Conservation (phyloP, 64 coral and sea anemone species). For the Catalaphyllia jardinei region DNA sequence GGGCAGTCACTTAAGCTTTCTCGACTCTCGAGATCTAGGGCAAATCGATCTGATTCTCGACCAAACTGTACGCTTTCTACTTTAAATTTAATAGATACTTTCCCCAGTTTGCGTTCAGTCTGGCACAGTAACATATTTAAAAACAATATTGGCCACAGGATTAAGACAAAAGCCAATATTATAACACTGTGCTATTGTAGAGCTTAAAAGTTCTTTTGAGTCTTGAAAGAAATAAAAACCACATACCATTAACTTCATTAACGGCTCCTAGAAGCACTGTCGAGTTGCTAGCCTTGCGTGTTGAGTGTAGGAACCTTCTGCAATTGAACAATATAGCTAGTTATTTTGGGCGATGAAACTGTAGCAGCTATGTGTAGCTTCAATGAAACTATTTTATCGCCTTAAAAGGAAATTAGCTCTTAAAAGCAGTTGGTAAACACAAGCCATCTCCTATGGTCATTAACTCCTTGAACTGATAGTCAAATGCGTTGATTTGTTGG, state of each 20-base stretch:
- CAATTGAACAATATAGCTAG: not conserved
- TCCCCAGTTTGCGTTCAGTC: not conserved
- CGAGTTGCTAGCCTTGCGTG: not conserved
- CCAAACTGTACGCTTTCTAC: not conserved
- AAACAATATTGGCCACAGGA: not conserved
- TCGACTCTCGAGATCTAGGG: no score
- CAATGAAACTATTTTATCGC: not conserved
- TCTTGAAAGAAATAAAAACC: not conserved
- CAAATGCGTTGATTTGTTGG: not conserved
- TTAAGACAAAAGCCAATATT: constrained; percentile 1
- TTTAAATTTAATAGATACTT: not conserved
- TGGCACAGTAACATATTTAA: not conserved
- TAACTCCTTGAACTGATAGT: not conserved
- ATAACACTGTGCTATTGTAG: not conserved
- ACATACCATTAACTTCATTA: not conserved
- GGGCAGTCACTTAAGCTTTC: no score
- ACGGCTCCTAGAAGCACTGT: not conserved
- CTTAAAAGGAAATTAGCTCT: not conserved
- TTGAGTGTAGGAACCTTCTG: not conserved
- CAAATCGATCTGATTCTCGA: no score
- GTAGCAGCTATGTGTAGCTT: not conserved
- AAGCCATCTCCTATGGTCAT: not conserved
- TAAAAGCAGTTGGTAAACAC: not conserved
- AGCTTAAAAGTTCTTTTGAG: not conserved
- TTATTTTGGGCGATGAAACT: not conserved